Evolutionary conservation across 2,888 invertebrate genomes (phyloP), one percentile per base, ranked within the genome.

Genomic region (Caenorhabditis drosophilae): DNA sequence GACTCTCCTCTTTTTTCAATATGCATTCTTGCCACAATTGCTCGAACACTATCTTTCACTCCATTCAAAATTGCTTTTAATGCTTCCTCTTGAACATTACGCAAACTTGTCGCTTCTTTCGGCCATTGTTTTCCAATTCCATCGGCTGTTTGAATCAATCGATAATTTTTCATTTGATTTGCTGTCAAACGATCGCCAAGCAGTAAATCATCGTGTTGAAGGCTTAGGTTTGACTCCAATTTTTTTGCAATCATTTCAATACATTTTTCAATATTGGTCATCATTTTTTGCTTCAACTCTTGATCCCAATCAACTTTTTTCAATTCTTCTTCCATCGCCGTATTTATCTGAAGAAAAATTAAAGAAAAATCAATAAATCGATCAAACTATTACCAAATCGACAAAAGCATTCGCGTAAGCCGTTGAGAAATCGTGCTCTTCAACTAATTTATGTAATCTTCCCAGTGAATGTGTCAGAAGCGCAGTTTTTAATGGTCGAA

Each of bases 371-470:
- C 20, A 48, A 34, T 2, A 34, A 34, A 48, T 26, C 11, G 36
- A 7, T 9, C 3, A 9, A 11, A 15, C 0, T 15, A 42, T 26
- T n/a, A 67, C 66, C 35, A 70, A 54, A 42, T 76, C 75, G 9
- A 73, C 73, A 50, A 76, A 76, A n/a, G 71, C 62, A 36, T 67
- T 70, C 3, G 72, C 61, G 48, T 70, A 63, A 4, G 69, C 41
- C 0, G 63, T 54, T 9, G 70, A 50, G 46, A 76, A 70, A 45
- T 76, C 72, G 38, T 76, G 71, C 55, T 90, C 89, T 80, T 93
- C 90, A 0, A 92, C 90, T 7, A 92, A 90, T 82, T 92, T 92
- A 72, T 92, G 88, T 23, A 94, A 86, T 67, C 90, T 89, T 0
- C 90, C 90, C 69, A 93, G 87, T 1, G 92, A 92, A 78, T 90